Conservation (phyloP, 2,888 invertebrate species). For the Craniophora ligustri region DNA sequence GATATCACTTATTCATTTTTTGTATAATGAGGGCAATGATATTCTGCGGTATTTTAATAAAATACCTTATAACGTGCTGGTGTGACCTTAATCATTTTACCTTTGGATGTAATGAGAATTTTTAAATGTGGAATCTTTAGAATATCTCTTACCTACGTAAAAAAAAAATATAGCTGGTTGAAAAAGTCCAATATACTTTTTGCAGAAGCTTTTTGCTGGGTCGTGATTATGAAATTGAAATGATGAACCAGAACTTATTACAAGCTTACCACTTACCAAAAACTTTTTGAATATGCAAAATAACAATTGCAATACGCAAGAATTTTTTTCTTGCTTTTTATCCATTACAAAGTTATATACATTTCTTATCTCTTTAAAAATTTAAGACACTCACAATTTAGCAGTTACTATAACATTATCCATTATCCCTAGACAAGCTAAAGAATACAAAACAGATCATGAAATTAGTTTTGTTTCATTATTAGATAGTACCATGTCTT, state of each 20-base stretch:
- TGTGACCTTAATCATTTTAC: conserved; percentile 14
- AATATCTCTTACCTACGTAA: not conserved
- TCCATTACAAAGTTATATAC: no score
- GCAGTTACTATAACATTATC: no score
- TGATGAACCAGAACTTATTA: no score
- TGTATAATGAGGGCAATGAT: conserved; percentile 70
- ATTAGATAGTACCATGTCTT: conserved; percentile 16
- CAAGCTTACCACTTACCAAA: no score
- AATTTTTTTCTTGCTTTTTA: no score
- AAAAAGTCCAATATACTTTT: no score
- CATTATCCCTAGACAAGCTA: conserved; percentile 10
- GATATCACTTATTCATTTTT: conserved; percentile 75
- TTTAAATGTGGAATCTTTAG: not conserved
- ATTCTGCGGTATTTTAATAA: conserved; percentile 62
- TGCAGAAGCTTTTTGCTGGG: no score
- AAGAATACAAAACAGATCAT: conserved; percentile 28
- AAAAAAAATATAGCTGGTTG: not conserved
- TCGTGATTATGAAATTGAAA: no score
- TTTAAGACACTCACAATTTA: no score
- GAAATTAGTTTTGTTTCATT: conserved; percentile 30
- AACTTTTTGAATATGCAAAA: no score
- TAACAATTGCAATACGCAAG: no score
- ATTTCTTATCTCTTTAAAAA: no score
- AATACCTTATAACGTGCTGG: conserved; percentile 25
- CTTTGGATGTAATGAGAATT: conserved; percentile 8